Evolutionary conservation across 2,888 invertebrate species (phyloP), one percentile per base, ranked within the genome.

Genomic region (Pammene fasciana): DNA sequence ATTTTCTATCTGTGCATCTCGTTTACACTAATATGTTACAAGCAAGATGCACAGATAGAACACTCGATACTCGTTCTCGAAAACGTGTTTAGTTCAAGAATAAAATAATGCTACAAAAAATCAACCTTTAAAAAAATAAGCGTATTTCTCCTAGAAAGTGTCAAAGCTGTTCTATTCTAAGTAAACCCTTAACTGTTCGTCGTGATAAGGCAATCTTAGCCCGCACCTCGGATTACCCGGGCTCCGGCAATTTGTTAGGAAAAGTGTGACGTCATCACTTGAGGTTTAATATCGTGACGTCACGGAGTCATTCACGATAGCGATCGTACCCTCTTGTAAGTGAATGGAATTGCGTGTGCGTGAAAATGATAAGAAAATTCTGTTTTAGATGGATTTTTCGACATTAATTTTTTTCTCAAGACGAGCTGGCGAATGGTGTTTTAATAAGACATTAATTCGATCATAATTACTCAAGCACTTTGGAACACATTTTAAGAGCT

Each of bases 131-230:
- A n/a, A n/a, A n/a, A n/a, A n/a, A n/a, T n/a, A 43, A 11, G 8
- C 5, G 9, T 45, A 26, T 26, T 26, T 26, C 0, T 46, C 6
- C 0, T 36, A 3, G 0, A n/a, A 57, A 8, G 4, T 46, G 41
- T 10, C 13, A 6, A 48, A 43, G 45, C 59, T 18, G 57, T 55
- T 54, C 3, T 65, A 65, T 26, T 36, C 60, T 60, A 8, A 5
- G n/a, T 16, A n/a, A 70, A 52, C 64, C 54, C 65, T 59, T 41
- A 57, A 65, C 65, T 45, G 65, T 38, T 45, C 60, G 41, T 13
- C 65, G 65, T 70, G 70, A 70, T 70, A 70, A 70, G 59, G 70
- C 70, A 65, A 70, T 65, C 70, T 70, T 65, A 36, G 43, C 64
- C 61, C 67, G 62, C 62, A 62, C 45, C 57, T 59, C 68, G 64